Evolutionary conservation across 2,888 invertebrate species (phyloP).

Genomic region (Andricus curvator): DNA sequence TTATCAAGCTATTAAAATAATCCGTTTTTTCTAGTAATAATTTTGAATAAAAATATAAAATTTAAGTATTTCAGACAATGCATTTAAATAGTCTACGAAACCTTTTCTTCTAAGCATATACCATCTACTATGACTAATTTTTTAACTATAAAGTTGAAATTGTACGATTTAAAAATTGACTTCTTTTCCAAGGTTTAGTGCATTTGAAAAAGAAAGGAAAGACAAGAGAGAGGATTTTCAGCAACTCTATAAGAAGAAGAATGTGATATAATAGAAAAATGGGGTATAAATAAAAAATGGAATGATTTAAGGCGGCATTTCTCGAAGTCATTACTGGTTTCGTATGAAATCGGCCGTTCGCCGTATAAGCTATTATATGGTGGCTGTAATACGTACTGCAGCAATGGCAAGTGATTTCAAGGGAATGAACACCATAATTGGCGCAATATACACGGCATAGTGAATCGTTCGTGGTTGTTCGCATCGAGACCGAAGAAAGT

Average conservation of each 20-base stretch:
- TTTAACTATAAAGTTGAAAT: too few species aligned
- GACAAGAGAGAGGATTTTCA: too few species aligned
- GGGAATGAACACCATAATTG: slow-evolving; percentile 38
- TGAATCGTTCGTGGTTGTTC: slow-evolving; percentile 24
- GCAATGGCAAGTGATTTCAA: slow-evolving; percentile 33
- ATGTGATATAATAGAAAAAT: background rate
- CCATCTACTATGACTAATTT: too few species aligned
- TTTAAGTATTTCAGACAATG: too few species aligned
- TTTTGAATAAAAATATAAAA: too few species aligned
- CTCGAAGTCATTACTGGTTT: background rate
- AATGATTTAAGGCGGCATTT: background rate
- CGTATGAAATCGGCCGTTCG: slow-evolving; percentile 8
- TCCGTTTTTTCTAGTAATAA: too few species aligned
- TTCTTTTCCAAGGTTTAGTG: too few species aligned
- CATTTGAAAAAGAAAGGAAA: too few species aligned
- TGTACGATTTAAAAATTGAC: too few species aligned
- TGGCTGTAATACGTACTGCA: slow-evolving; percentile 5
- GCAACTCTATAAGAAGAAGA: background rate
- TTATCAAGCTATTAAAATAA: too few species aligned
- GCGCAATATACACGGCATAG: background rate
- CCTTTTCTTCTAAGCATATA: too few species aligned
- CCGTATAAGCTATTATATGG: slow-evolving; percentile 7
- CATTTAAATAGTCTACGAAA: too few species aligned
- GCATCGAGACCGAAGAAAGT: slow-evolving; percentile 38
- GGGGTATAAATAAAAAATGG: background rate